Evolutionary conservation across 1,140 invertebrate genomes (phyloP).

Genomic region (Anastatus disparis): DNA sequence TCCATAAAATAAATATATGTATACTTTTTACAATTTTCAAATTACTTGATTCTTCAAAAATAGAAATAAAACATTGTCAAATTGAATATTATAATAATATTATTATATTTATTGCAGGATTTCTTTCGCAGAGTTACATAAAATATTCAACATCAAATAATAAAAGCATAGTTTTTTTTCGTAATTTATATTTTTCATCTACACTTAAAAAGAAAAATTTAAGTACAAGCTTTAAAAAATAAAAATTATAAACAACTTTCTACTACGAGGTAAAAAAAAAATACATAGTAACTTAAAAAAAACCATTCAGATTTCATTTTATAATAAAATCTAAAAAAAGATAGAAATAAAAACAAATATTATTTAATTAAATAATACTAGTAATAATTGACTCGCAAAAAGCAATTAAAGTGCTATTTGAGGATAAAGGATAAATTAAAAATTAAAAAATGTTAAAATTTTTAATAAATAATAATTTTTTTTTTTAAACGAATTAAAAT

Average conservation of each 20-base stretch:
- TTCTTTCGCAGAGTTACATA: conserved; percentile 25
- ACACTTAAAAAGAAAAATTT: conserved; percentile 27
- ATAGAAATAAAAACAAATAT: conserved; percentile 31
- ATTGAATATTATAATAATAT: neutral
- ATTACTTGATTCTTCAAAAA: too few relatives aligned
- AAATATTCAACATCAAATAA: conserved; percentile 40
- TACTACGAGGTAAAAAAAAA: neutral
- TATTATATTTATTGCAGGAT: conserved; percentile 23
- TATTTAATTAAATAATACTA: conserved; percentile 25
- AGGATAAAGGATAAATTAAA: conserved; percentile 20
- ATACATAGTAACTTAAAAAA: conserved; percentile 24
- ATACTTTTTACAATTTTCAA: too few relatives aligned
- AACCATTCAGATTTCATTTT: conserved; percentile 20
- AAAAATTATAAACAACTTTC: conserved; percentile 30
- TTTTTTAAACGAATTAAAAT: conserved; percentile 36
- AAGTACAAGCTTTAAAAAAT: conserved; percentile 33
- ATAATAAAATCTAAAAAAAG: neutral
- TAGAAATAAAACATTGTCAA: neutral
- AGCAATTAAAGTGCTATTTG: neutral
- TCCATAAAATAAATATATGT: too few relatives aligned
- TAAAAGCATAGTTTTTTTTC: conserved; percentile 26
- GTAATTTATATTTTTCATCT: conserved; percentile 22
- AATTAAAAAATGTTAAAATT: too few relatives aligned
- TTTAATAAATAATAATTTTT: conserved; percentile 17
- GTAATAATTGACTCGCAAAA: neutral